Conservation (phyloP, 2,888 invertebrate genomes). For the Nomada goodeniana region DNA sequence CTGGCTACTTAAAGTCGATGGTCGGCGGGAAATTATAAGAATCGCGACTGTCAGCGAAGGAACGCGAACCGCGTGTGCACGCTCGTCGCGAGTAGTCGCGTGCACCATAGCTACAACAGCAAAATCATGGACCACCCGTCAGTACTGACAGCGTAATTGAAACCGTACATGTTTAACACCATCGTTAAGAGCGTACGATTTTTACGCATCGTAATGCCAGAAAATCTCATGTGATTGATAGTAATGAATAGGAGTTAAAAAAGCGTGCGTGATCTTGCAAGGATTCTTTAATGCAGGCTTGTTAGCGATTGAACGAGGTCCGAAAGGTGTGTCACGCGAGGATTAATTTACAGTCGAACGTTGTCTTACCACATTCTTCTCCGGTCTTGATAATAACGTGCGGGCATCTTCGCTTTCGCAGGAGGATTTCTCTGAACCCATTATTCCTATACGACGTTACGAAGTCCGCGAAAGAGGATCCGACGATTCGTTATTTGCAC, state of each 20-base stretch:
- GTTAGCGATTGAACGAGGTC: not conserved
- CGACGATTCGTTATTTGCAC: conserved; percentile 11
- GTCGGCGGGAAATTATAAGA: not conserved
- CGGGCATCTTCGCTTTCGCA: not conserved
- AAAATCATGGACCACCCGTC: conserved; percentile 40
- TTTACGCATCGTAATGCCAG: conserved; percentile 12
- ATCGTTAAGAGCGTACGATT: conserved; percentile 26
- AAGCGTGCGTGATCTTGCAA: conserved; percentile 28
- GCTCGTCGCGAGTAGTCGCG: conserved; percentile 32
- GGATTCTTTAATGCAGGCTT: not conserved
- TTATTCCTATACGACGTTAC: not conserved
- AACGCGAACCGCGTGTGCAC: not conserved
- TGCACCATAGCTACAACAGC: conserved; percentile 22
- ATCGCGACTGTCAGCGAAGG: not conserved
- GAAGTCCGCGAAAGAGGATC: not conserved
- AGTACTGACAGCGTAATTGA: conserved; percentile 45
- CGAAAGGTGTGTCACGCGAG: conserved; percentile 6
- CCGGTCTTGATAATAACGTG: not conserved
- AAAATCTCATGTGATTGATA: conserved; percentile 29
- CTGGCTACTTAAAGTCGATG: not conserved
- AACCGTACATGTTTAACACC: conserved; percentile 36
- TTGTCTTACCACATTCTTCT: not conserved
- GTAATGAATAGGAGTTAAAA: conserved; percentile 16
- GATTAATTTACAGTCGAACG: not conserved
- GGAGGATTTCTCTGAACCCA: too few species aligned